A percentile compares a stretch with the other conserved stretches of the same genome.
Evolutionary conservation across 2,797 vertebrate genomes (phyloP).

Genomic region (Sebastes iracundus): DNA sequence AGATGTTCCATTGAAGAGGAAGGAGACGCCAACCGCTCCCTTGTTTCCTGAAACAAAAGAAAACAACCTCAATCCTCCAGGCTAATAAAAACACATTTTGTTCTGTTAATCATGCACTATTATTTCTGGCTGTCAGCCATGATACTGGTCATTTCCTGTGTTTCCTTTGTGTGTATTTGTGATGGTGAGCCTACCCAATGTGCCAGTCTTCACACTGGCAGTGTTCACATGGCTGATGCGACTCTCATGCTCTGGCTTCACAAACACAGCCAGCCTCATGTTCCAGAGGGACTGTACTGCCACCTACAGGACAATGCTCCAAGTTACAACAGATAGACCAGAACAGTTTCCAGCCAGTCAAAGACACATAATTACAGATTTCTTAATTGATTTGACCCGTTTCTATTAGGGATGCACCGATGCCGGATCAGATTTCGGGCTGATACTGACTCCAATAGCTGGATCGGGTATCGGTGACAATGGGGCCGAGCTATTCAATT

Average conservation of each 20-base stretch:
- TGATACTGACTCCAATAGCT: too few relatives aligned
- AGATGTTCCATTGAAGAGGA: constrained; percentile 83
- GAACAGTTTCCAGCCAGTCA: neutral
- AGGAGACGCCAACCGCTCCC: constrained; percentile 86
- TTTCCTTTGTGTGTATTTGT: constrained; percentile 2
- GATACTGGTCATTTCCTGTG: neutral
- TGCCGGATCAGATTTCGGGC: too few relatives aligned
- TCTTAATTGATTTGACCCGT: neutral
- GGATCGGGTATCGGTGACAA: too few relatives aligned
- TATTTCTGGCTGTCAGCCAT: neutral
- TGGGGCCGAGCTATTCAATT: too few relatives aligned
- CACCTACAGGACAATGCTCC: constrained; percentile 78
- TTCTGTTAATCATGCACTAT: neutral
- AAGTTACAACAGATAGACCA: constrained; percentile 48
- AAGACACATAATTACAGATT: neutral
- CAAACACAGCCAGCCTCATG: constrained; percentile 86
- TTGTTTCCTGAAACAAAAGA: constrained; percentile 82
- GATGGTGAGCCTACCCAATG: constrained; percentile 77
- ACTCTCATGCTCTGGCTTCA: constrained; percentile 82
- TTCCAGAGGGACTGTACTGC: constrained; percentile 88
- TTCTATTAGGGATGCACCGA: neutral
- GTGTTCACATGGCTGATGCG: constrained; percentile 83
- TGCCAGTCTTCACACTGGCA: constrained; percentile 86
- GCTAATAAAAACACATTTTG: neutral
- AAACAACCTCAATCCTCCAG: neutral